phyloP scores from a whole-genome alignment of 2,888 invertebrate species.

The Patella ulyssiponensis region DNA sequence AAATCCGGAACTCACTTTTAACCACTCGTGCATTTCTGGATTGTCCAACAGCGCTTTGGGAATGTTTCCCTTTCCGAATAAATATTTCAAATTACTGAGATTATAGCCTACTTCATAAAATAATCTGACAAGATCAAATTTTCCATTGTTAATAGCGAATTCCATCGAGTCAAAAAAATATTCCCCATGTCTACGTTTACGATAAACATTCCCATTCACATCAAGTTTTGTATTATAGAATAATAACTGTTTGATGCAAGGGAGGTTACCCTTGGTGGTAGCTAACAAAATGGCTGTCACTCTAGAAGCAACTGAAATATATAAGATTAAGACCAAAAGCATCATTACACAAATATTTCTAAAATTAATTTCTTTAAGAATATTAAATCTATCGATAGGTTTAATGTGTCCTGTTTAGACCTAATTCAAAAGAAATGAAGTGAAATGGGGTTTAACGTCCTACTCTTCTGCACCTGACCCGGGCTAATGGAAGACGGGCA shows the following conservation, averaged over 20 bases:
- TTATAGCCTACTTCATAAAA: slow-evolving; percentile 52
- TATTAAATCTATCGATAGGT: too few species aligned
- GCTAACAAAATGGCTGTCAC: slow-evolving; percentile 54
- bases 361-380: too few species aligned
- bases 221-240: slow-evolving; percentile 47
- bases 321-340: slow-evolving; percentile 9
- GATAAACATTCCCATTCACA: slow-evolving; percentile 44
- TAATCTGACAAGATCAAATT: slow-evolving; percentile 47
- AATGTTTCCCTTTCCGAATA: slow-evolving; percentile 31
- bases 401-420: too few species aligned
- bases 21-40: slow-evolving; percentile 43
- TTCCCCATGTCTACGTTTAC: slow-evolving; percentile 42
- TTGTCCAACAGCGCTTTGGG: slow-evolving; percentile 39
- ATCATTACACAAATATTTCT: too few species aligned
- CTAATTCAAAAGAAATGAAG: too few species aligned
- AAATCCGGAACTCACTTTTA: slow-evolving; percentile 32
- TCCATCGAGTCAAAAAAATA: slow-evolving; percentile 53
- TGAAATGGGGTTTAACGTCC: too few species aligned
- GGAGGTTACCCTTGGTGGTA: slow-evolving; percentile 49
- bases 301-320: slow-evolving; percentile 50
- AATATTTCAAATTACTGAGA: slow-evolving; percentile 35
- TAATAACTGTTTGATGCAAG: slow-evolving; percentile 44
- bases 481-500: too few species aligned
- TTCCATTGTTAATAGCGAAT: slow-evolving; percentile 50
- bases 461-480: too few species aligned